Base-by-base conservation (phyloP, 2,113 vertebrate species). In the Carollia perspicillata region DNA sequence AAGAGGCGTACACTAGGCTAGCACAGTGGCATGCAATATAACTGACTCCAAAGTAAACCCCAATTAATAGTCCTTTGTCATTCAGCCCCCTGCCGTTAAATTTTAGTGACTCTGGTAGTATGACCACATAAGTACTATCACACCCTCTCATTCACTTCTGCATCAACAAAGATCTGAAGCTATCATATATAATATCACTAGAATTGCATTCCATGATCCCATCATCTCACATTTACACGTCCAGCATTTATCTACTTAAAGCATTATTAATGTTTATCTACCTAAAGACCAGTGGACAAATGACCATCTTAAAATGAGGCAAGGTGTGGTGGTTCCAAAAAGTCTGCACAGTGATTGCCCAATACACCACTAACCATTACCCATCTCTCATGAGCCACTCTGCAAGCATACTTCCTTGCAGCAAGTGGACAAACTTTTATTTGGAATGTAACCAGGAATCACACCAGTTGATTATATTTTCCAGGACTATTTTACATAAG, bases 241-340 rank as follows among this genome's bases (percentile, higher is more conserved):
- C 75, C 23, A 69, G 66, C 71, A 68, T 51, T 95, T 84, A 95
- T 35, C 93, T 88, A 95, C 88, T 74, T 93, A 94, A 96, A 90
- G 91, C 37, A 88, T 75, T 51, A 96, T 81, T 96, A 92, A 84
- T 90, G 77, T 90, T 91, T 91, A 69, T 60, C 93, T 85, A 69
- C 44, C 42, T 79, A 65, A 93, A 93, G 92, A 86, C 68, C 33
- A 72, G 35, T 78, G 44, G 63, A 42, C 17, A 83, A 91, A 95
- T 95, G 66, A 86, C 30, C 86, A 66, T 17, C 60, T 60, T 40
- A 60, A 53, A 55, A 80, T 94, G 87, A 95, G 49, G 30, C 84
- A 95, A 96, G 89, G n/a, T 37, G 28, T 88, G 92, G 33, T 81
- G 90, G 88, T 94, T 97, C 96, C 92, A 91, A 60, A 93, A 92